Evolutionary conservation across 2,113 vertebrate genomes (phyloP).

Genomic region (Solea senegalensis): DNA sequence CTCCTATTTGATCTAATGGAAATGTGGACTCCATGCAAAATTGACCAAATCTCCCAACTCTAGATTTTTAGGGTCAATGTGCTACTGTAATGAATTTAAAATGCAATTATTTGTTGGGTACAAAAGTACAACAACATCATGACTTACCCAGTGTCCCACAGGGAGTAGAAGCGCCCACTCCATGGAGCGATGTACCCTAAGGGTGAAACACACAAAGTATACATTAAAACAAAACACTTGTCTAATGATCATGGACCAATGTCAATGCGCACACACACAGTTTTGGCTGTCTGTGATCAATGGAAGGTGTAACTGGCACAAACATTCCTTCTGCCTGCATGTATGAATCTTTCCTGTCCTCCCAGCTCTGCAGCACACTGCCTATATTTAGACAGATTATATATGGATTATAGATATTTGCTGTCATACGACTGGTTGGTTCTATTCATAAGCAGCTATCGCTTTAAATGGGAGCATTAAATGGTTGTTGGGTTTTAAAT

Average conservation of each 20-base stretch:
- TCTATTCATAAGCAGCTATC: no score
- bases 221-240: background rate
- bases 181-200: conserved; percentile 97
- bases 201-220: conserved; percentile 30
- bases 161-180: conserved; percentile 98
- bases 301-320: no score
- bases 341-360: conserved; percentile 8
- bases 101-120: background rate
- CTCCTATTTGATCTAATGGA: conserved; percentile 32
- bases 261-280: no score
- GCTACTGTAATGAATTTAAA: conserved; percentile 3
- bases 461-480: no score
- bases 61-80: background rate
- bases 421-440: no score
- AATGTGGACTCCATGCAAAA: conserved; percentile 10
- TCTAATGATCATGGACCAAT: no score
- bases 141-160: conserved; percentile 98
- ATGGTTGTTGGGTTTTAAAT: no score
- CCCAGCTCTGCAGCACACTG: no score
- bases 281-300: no score
- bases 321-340: conserved; percentile 7
- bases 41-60: background rate
- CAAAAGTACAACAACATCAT: background rate
- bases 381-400: no score
- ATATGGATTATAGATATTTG: no score